Evolutionary conservation across 2,888 invertebrate species (phyloP).

Genomic region (Hirtodrosophila confusa): DNA sequence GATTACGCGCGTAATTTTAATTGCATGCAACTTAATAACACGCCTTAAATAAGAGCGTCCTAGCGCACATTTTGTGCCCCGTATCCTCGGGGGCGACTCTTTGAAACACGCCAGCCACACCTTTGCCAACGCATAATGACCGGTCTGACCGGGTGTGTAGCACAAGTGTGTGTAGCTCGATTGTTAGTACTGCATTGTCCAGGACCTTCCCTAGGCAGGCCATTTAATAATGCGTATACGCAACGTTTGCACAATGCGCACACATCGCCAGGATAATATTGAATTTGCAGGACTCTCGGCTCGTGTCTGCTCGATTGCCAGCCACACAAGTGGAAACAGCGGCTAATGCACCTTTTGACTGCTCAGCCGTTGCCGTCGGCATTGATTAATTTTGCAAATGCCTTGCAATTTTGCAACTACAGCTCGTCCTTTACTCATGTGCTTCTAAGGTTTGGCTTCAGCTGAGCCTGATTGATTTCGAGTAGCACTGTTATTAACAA

Average conservation of each 20-base stretch:
- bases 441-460: conserved; percentile 16
- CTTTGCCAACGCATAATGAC: conserved; percentile 29
- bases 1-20: conserved; percentile 79
- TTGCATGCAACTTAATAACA: conserved; percentile 78
- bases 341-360: conserved; percentile 54
- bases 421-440: conserved; percentile 5
- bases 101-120: conserved; percentile 41
- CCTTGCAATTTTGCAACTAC: conserved; percentile 20
- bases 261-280: conserved; percentile 37
- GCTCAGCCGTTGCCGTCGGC: conserved; percentile 7
- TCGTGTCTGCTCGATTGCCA: conserved; percentile 34
- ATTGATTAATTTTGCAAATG: conserved; percentile 66
- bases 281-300: conserved; percentile 22
- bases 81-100: conserved; percentile 17
- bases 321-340: conserved; percentile 33
- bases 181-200: conserved; percentile 51
- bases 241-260: conserved; percentile 38
- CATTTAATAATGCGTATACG: conserved; percentile 57
- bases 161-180: background rate
- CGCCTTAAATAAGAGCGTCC: conserved; percentile 46
- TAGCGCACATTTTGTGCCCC: conserved; percentile 14
- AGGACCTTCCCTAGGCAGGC: background rate
- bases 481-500: conserved; percentile 48
- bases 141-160: background rate
- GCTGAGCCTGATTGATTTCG: conserved; percentile 49